Conservation (phyloP, 2,888 invertebrate genomes). For the Gymnoscelis rufifasciata region DNA sequence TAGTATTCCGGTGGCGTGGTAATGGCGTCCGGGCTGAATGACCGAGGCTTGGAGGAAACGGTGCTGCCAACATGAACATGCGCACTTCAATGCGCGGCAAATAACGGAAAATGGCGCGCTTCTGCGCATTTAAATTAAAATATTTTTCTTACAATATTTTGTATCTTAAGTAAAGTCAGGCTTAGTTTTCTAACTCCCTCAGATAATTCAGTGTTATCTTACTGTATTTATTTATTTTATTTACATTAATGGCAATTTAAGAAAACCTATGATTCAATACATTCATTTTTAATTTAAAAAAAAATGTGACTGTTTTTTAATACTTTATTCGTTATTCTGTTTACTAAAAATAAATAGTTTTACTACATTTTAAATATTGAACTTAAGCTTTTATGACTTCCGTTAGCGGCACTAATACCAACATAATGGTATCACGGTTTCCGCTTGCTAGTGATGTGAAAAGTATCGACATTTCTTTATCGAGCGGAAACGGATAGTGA, state of each 20-base stretch:
- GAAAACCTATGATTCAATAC: no score
- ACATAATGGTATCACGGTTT: conserved; percentile 18
- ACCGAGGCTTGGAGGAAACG: conserved; percentile 70
- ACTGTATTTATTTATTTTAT: no score
- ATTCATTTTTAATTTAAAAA: no score
- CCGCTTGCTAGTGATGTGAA: conserved; percentile 38
- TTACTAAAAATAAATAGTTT: not conserved
- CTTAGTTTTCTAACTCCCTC: no score
- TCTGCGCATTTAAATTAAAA: conserved; percentile 42
- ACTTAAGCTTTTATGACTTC: conserved; percentile 18
- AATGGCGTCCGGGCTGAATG: conserved; percentile 63
- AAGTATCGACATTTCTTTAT: conserved; percentile 22
- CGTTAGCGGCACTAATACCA: conserved; percentile 2
- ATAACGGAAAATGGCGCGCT: conserved; percentile 58
- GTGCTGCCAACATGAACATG: conserved; percentile 55
- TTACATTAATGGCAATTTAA: no score
- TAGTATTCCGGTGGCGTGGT: conserved; percentile 70
- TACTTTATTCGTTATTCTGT: no score
- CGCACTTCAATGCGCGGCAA: conserved; percentile 44
- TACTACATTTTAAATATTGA: not conserved
- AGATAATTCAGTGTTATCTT: no score
- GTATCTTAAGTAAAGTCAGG: no score
- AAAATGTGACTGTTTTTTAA: no score
- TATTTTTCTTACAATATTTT: no score
- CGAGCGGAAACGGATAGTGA: conserved; percentile 41